A percentile compares a stretch with the other conserved stretches of the same genome.
These are phyloP conservation scores for Penaeus monodon DNA, from an alignment of 2,888 invertebrate genomes.

Conservation along the genomic window DNA sequence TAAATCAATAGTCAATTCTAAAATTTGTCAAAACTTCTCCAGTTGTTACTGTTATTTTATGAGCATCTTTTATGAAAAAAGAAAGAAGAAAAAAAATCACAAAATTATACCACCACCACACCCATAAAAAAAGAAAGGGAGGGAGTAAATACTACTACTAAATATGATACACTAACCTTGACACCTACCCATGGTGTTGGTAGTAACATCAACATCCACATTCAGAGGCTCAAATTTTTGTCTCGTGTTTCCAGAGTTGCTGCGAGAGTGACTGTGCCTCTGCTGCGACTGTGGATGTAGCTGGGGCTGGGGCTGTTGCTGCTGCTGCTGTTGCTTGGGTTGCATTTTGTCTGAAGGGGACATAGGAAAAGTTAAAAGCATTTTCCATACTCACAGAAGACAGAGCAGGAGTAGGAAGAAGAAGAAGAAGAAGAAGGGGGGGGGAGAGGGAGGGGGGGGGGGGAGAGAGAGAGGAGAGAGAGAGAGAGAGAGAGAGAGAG, in stretches of 20 bases:
- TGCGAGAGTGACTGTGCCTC: constrained; percentile 50
- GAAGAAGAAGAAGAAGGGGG: too few relatives aligned
- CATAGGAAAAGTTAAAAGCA: too few relatives aligned
- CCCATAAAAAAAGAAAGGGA: not conserved
- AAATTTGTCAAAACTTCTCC: too few relatives aligned
- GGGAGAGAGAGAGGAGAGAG: too few relatives aligned
- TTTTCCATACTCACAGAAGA: too few relatives aligned
- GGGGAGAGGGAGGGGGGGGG: too few relatives aligned
- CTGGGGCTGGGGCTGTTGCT: constrained; percentile 37
- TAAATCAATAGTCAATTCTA: too few relatives aligned
- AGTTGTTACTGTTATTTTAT: too few relatives aligned
- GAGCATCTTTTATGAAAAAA: not conserved
- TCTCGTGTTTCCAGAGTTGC: constrained; percentile 45
- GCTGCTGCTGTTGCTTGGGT: constrained; percentile 54
- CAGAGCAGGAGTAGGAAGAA: too few relatives aligned
- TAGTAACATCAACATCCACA: constrained; percentile 52
- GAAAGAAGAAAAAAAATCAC: not conserved
- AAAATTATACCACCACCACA: not conserved
- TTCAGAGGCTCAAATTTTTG: constrained; percentile 53
- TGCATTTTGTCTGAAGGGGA: constrained; percentile 53
- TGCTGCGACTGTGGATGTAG: constrained; percentile 32
- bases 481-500: too few relatives aligned
- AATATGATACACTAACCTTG: not conserved
- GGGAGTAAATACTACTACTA: not conserved
- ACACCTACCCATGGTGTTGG: constrained; percentile 53